A percentile compares a stretch with the other conserved stretches of the same genome.
phyloP scores from a whole-genome alignment of 2,797 vertebrate species.

The Chrosomus eos region DNA sequence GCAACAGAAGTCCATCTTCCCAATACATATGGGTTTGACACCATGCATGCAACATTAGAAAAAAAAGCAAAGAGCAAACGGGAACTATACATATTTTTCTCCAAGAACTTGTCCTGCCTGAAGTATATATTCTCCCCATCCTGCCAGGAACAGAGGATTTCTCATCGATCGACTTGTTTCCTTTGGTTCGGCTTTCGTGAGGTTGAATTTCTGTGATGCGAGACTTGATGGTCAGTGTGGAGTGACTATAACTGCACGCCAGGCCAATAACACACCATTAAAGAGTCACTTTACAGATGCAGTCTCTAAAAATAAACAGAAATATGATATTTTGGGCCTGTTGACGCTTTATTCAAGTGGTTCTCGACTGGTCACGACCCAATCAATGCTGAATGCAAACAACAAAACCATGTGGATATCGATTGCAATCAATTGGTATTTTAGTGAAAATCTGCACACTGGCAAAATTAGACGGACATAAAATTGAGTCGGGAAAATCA shows the following conservation, averaged over 20 bases:
- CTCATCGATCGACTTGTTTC: neutral
- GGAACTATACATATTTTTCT: neutral
- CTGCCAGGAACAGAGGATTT: neutral
- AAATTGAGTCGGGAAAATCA: no score
- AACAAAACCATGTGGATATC: neutral
- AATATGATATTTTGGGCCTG: slow-evolving; percentile 28
- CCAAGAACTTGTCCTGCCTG: neutral
- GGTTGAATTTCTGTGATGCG: neutral
- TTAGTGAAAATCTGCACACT: neutral
- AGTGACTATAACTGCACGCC: neutral
- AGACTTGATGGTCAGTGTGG: neutral
- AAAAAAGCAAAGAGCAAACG: neutral
- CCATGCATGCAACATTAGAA: slow-evolving; percentile 16
- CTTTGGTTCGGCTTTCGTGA: neutral
- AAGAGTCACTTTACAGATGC: slow-evolving; percentile 53
- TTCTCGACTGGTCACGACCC: neutral
- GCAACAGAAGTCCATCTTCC: slow-evolving; percentile 44
- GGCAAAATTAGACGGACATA: neutral
- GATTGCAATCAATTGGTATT: neutral
- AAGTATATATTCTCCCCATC: neutral
- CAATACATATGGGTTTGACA: slow-evolving; percentile 8
- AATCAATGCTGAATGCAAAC: neutral
- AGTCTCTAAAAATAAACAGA: slow-evolving; percentile 67
- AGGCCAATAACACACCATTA: neutral
- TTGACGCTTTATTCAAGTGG: neutral